These are phyloP conservation scores for Odiellus spinosus DNA, from an alignment of 2,888 invertebrate species.

Conservation along the genomic window DNA sequence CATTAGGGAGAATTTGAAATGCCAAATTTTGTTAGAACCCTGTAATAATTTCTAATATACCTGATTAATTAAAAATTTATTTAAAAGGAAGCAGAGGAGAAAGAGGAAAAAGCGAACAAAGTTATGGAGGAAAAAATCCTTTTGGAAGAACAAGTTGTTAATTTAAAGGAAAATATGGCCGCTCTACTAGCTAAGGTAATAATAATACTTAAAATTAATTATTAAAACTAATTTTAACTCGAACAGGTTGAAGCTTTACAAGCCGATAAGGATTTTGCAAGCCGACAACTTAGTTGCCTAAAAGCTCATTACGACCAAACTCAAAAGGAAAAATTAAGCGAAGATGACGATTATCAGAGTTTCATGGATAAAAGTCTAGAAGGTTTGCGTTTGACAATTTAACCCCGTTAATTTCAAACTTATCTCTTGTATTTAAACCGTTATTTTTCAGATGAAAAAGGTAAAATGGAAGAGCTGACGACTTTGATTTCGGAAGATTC, in stretches of 20 bases:
- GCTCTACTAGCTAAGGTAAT: slow-evolving; percentile 31
- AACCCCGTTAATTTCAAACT: no score
- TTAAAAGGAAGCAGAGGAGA: slow-evolving; percentile 33
- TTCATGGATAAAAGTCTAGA: no score
- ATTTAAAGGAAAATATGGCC: slow-evolving; percentile 38
- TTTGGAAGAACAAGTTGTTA: slow-evolving; percentile 35
- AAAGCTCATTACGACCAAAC: slow-evolving; percentile 28
- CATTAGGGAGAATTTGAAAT: no score
- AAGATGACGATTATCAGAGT: no score
- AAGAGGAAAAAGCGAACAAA: slow-evolving; percentile 34
- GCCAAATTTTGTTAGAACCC: no score
- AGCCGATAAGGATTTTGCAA: slow-evolving; percentile 33
- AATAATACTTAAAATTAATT: background rate
- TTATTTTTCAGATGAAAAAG: no score
- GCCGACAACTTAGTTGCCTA: slow-evolving; percentile 35
- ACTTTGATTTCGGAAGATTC: no score
- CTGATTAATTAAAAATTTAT: slow-evolving; percentile 1
- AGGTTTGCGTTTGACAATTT: no score
- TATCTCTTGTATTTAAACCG: no score
- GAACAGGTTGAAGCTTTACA: slow-evolving; percentile 32
- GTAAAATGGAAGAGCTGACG: no score
- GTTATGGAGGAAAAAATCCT: slow-evolving; percentile 27
- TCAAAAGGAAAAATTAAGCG: slow-evolving; percentile 21
- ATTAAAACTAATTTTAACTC: no score
- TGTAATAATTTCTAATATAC: background rate